Conservation (phyloP, 2,888 invertebrate species). For the Chrysodeixis includens region DNA sequence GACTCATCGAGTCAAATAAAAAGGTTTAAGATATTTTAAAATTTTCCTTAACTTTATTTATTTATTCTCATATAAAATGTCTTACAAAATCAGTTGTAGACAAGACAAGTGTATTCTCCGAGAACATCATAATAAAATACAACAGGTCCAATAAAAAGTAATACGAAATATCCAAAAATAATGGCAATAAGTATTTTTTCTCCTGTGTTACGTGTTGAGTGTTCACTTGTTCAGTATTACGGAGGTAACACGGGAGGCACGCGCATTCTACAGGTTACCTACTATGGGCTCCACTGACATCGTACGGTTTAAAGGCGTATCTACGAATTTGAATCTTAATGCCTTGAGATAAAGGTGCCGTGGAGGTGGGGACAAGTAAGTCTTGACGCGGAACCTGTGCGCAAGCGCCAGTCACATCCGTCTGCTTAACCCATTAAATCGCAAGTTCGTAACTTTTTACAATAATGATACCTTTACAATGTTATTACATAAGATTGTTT, state of each 20-base stretch:
- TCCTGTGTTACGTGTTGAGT: slow-evolving; percentile 38
- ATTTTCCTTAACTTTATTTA: neutral
- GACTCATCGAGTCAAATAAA: neutral
- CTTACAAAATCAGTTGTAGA: slow-evolving; percentile 34
- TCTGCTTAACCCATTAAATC: slow-evolving; percentile 75
- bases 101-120: slow-evolving; percentile 28
- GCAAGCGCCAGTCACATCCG: slow-evolving; percentile 66
- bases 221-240: slow-evolving; percentile 41
- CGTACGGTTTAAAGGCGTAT: neutral
- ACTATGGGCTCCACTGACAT: slow-evolving; percentile 66
- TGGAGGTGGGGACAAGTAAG: slow-evolving; percentile 31
- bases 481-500: slow-evolving; percentile 38
- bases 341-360: neutral
- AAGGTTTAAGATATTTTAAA: neutral
- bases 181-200: slow-evolving; percentile 48
- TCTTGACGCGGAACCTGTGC: slow-evolving; percentile 68
- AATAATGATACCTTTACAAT: slow-evolving; percentile 45
- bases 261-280: slow-evolving; percentile 82
- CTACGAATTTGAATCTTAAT: neutral
- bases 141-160: slow-evolving; percentile 56
- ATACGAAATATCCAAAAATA: slow-evolving; percentile 59
- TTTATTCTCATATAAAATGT: slow-evolving; percentile 3
- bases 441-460: slow-evolving; percentile 62
- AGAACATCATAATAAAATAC: slow-evolving; percentile 51
- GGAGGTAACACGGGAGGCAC: slow-evolving; percentile 59